Conservation (phyloP, 2,888 invertebrate genomes). For the Idaea aversata region DNA sequence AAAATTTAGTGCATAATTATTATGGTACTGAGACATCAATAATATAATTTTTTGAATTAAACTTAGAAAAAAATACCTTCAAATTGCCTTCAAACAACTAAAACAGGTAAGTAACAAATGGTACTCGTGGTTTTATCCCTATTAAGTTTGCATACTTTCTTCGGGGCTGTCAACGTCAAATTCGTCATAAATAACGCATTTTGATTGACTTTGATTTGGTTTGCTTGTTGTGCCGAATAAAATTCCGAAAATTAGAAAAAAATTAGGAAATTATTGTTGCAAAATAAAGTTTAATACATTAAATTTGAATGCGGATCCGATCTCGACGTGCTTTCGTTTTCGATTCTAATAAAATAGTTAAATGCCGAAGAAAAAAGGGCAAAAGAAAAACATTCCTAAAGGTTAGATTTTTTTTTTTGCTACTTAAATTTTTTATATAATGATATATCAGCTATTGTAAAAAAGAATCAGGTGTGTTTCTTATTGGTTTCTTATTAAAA, state of each 20-base stretch:
- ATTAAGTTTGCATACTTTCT: too few relatives aligned
- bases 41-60: too few relatives aligned
- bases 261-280: neutral
- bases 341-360: conserved; percentile 19
- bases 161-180: neutral
- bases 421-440: neutral
- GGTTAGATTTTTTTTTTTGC: conserved; percentile 29
- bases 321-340: conserved; percentile 8
- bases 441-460: neutral
- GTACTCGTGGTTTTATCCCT: too few relatives aligned
- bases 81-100: too few relatives aligned
- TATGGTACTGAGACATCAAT: neutral
- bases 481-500: neutral
- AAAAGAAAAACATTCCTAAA: conserved; percentile 38
- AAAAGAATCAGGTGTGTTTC: neutral
- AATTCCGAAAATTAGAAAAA: conserved; percentile 4
- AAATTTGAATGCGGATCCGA: conserved; percentile 18
- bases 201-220: neutral
- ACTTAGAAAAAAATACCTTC: too few relatives aligned
- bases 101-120: too few relatives aligned
- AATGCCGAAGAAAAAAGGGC: conserved; percentile 55
- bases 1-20: neutral
- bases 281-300: neutral
- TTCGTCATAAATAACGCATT: neutral
- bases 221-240: neutral